phyloP scores from a whole-genome alignment of 2,888 invertebrate genomes.

The Agrotis puta region DNA sequence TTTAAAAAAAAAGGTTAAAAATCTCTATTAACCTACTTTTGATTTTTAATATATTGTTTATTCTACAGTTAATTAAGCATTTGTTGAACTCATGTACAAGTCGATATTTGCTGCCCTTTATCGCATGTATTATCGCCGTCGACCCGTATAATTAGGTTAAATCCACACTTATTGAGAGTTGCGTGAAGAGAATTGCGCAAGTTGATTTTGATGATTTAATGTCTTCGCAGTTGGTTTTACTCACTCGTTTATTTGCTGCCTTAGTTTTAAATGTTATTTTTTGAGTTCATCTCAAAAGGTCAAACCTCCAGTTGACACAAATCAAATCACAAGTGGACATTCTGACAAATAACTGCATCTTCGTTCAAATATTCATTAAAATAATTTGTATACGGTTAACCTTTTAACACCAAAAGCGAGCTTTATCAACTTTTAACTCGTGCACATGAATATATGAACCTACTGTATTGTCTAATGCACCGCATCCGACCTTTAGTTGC shows the following conservation, averaged over 20 bases:
- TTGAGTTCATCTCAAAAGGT: neutral
- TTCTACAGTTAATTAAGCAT: neutral
- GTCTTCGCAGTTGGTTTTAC: neutral
- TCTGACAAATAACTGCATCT: neutral
- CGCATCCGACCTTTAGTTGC: constrained; percentile 66
- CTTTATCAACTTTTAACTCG: constrained; percentile 46
- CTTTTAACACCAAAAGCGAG: constrained; percentile 19
- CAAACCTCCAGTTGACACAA: constrained; percentile 9
- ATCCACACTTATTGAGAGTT: constrained; percentile 25
- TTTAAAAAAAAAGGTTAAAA: neutral
- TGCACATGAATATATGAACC: constrained; percentile 55
- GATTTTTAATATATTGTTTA: neutral
- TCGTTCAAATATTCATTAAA: neutral
- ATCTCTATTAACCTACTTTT: neutral
- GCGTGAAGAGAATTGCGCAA: constrained; percentile 35
- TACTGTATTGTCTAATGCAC: constrained; percentile 50
- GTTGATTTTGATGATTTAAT: constrained; percentile 17
- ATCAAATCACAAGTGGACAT: neutral
- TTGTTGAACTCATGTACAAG: neutral
- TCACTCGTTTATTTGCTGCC: too few relatives aligned
- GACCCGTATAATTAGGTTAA: constrained; percentile 36
- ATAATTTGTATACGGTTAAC: constrained; percentile 11
- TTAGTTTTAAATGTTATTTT: neutral
- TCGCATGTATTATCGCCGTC: constrained; percentile 16
- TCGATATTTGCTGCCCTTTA: constrained; percentile 17